These are phyloP conservation scores for Drosophila kohkoa DNA, from an alignment of 1,140 invertebrate species.

Conservation along the genomic window DNA sequence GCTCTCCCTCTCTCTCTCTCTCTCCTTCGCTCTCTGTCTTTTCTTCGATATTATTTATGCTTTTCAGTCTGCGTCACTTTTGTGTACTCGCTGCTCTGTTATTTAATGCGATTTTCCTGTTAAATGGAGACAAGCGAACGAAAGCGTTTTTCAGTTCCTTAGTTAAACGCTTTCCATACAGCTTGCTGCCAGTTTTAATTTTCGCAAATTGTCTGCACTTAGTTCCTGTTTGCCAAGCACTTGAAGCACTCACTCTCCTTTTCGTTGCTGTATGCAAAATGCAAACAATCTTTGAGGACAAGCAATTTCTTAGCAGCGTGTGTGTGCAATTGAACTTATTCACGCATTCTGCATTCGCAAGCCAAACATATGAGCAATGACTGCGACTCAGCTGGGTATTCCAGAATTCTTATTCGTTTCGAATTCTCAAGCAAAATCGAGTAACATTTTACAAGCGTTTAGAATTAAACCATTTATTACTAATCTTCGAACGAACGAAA, in stretches of 20 bases:
- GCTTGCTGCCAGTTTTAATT: slow-evolving; percentile 40
- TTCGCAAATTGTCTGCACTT: slow-evolving; percentile 42
- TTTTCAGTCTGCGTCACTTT: slow-evolving; percentile 41
- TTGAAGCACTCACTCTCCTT: slow-evolving; percentile 1
- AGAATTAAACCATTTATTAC: too few species aligned
- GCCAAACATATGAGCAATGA: not conserved
- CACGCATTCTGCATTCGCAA: slow-evolving; percentile 2
- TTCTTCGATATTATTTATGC: slow-evolving; percentile 69
- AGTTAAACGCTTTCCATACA: slow-evolving; percentile 19
- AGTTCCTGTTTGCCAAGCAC: slow-evolving; percentile 12
- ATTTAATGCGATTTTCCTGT: slow-evolving; percentile 74
- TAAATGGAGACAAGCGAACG: slow-evolving; percentile 30
- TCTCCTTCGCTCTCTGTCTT: slow-evolving; percentile 10
- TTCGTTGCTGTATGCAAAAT: not conserved
- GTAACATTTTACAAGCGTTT: not conserved
- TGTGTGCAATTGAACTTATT: not conserved
- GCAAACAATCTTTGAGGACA: not conserved
- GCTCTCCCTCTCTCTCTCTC: not conserved
- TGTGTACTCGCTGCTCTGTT: slow-evolving; percentile 35
- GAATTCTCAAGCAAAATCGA: not conserved
- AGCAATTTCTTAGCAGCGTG: not conserved
- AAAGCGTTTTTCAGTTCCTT: not conserved
- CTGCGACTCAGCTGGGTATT: not conserved
- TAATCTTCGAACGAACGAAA: too few species aligned
- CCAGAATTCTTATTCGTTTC: not conserved